Percentiles rank a stretch among this genome's conserved stretches.
Evolutionary conservation across 2,888 invertebrate species (phyloP).

Genomic region (Tortrix viridana): DNA sequence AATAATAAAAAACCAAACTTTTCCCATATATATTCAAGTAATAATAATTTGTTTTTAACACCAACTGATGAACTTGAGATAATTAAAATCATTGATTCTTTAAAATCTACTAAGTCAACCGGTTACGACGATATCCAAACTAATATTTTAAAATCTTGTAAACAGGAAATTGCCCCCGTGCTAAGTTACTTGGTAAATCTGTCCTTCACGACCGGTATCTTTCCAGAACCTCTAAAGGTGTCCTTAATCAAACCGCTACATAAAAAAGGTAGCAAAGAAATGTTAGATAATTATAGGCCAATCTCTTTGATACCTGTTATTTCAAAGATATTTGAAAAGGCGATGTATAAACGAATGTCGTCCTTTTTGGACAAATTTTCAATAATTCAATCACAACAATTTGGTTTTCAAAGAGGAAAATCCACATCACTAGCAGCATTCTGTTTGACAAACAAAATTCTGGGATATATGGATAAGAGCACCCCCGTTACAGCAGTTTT

Average conservation of each 20-base stretch:
- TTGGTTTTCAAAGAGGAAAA: neutral
- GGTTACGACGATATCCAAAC: too few species aligned
- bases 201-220: neutral
- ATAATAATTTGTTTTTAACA: neutral
- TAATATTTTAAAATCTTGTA: neutral
- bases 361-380: neutral
- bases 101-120: neutral
- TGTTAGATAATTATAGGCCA: neutral
- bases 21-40: neutral
- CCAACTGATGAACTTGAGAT: neutral
- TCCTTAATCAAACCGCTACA: neutral
- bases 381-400: neutral
- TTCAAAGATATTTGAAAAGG: slow-evolving; percentile 1
- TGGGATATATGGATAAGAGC: neutral
- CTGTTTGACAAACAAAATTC: neutral
- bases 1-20: neutral
- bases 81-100: neutral
- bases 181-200: neutral
- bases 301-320: neutral
- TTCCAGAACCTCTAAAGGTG: neutral
- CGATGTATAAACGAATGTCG: too few species aligned
- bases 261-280: neutral
- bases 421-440: neutral
- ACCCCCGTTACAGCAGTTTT: too few species aligned
- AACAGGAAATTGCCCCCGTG: neutral